Percentiles rank a stretch among this genome's conserved stretches.
phyloP scores from a whole-genome alignment of 2,113 vertebrate genomes.

The Lota lota region DNA sequence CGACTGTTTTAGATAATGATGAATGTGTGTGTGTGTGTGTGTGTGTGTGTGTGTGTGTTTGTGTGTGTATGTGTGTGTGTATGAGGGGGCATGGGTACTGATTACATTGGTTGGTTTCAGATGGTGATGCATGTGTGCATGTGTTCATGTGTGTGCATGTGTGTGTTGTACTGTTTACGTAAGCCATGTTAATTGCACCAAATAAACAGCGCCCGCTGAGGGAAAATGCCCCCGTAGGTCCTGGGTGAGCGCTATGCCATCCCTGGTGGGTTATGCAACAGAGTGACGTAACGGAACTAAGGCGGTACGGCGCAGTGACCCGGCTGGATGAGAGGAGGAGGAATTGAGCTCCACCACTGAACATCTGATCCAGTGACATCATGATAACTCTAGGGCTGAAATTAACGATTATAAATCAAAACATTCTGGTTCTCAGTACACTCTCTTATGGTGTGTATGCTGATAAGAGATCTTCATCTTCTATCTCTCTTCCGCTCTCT shows the following conservation, averaged over 20 bases:
- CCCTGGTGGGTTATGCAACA: conserved; percentile 13
- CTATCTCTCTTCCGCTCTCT: conserved; percentile 7
- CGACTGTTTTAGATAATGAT: conserved; percentile 8
- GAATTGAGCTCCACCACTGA: too few relatives aligned
- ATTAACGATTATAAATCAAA: too few relatives aligned
- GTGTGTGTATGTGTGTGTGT: background rate
- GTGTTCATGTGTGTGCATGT: background rate
- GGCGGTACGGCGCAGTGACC: background rate
- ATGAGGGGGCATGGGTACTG: too few relatives aligned
- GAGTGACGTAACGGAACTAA: conserved; percentile 26
- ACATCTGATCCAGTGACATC: too few relatives aligned
- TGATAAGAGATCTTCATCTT: background rate
- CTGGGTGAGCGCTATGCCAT: conserved; percentile 5
- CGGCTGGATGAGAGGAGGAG: background rate
- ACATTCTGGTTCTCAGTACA: background rate
- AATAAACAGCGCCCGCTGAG: conserved; percentile 14
- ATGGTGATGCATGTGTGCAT: background rate
- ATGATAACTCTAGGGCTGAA: too few relatives aligned
- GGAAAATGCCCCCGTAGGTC: conserved; percentile 2
- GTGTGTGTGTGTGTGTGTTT: background rate
- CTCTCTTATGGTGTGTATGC: background rate
- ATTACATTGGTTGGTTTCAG: conserved; percentile 32
- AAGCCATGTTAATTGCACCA: conserved; percentile 33
- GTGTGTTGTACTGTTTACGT: conserved; percentile 31
- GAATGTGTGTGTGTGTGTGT: background rate